A percentile compares a stretch with the other conserved stretches of the same genome.
These are phyloP conservation scores for Amblyjoppa fuscipennis DNA, from an alignment of 2,888 invertebrate genomes.

Conservation along the genomic window DNA sequence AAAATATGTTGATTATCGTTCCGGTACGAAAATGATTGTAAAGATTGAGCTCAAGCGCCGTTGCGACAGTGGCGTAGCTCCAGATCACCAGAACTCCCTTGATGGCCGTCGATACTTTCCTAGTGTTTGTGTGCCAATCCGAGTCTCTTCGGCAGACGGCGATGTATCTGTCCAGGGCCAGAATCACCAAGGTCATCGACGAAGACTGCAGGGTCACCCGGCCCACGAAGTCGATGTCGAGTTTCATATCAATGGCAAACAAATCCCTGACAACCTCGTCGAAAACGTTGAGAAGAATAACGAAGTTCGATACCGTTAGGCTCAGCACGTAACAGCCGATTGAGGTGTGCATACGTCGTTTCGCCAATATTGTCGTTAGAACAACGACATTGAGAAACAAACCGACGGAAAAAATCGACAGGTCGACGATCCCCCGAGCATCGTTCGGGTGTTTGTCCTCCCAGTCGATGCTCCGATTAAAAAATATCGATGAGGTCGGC, in stretches of 20 bases:
- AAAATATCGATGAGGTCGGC: slow-evolving; percentile 51
- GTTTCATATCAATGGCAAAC: slow-evolving; percentile 69
- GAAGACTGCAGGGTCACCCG: slow-evolving; percentile 77
- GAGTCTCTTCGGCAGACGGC: slow-evolving; percentile 67
- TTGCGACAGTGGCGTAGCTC: slow-evolving; percentile 72
- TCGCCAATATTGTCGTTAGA: slow-evolving; percentile 62
- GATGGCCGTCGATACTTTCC: slow-evolving; percentile 66
- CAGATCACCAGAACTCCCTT: slow-evolving; percentile 76
- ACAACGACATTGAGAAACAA: slow-evolving; percentile 66
- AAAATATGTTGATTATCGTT: slow-evolving; percentile 73
- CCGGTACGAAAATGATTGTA: slow-evolving; percentile 68
- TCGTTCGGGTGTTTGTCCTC: slow-evolving; percentile 30
- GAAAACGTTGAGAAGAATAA: slow-evolving; percentile 75
- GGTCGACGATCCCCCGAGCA: slow-evolving; percentile 58
- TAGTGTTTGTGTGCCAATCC: slow-evolving; percentile 59
- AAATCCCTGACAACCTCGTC: slow-evolving; percentile 71
- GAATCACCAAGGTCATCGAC: slow-evolving; percentile 74
- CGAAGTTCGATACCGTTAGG: slow-evolving; percentile 75
- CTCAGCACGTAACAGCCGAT: slow-evolving; percentile 76
- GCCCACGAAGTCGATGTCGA: slow-evolving; percentile 77
- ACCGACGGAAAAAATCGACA: slow-evolving; percentile 62
- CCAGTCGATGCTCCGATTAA: slow-evolving; percentile 60
- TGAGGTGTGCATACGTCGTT: slow-evolving; percentile 69
- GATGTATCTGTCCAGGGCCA: slow-evolving; percentile 76
- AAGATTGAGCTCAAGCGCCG: slow-evolving; percentile 77